Evolutionary conservation across 2,113 vertebrate genomes (phyloP), one percentile per base, ranked within the genome.

Genomic region (Cheilinus undulatus): DNA sequence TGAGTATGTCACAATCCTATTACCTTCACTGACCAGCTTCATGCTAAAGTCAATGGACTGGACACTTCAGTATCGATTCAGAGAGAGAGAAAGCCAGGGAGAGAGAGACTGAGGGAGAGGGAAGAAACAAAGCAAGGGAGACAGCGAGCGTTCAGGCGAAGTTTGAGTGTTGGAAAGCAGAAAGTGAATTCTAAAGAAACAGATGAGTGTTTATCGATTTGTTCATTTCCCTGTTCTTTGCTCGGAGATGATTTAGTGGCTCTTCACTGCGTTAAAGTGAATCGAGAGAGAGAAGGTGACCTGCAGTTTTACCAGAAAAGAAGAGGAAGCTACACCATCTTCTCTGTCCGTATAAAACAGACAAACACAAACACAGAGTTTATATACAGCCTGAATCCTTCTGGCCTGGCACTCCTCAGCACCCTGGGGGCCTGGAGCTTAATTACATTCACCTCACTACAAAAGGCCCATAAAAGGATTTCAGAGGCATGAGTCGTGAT

Each of bases 121-220:
- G 43, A 46, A 23, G 45, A 22, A 49, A 52, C 52, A n/a, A 36
- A 50, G 11, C 42, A 12, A 20, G 58, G 19, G 42, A 49, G 43
- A 20, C 9, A 7, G 34, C 27, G 40, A 52, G 43, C 32, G 26
- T 22, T 30, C 6, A 26, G 34, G 48, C 12, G 14, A 38, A 20
- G 43, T 49, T 34, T 45, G 42, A 14, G 60, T 57, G 54, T 36
- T 66, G 67, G 53, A 53, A 49, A 43, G 36, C 43, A 34, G 51
- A 73, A 58, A 59, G 69, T 57, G 50, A 70, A 67, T 42, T 59
- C 28, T 65, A 51, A 72, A 77, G 53, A 77, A 82, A 77, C 38
- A 76, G 73, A 57, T 71, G 64, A 78, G 64, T 32, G 50, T 68
- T 82, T 62, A 87, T 88, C 12, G 78, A 86, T 86, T 73, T n/a